Evolutionary conservation across 2,113 vertebrate species (phyloP), one percentile per base, ranked within the genome.

Genomic region (Nanorana parkeri): DNA sequence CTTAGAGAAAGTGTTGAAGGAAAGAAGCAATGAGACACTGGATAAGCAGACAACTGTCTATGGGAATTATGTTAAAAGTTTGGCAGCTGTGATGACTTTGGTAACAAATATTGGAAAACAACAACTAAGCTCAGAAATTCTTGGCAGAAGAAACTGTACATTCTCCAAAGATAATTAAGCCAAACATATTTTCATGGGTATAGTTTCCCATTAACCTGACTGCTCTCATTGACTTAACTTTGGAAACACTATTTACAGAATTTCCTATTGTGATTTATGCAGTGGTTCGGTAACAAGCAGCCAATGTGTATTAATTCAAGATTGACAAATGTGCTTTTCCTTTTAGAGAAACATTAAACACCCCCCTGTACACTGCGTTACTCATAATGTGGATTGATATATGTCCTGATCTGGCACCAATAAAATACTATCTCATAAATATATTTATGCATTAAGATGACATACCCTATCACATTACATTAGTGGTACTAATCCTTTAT

Each of bases 401-500:
- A n/a, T 69, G 17, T 26, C 17, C 19, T 71, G 21, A 55, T 32
- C 55, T 41, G 17, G 26, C 66, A 68, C 32, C 68, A 56, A 47
- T 63, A 61, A 56, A 63, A 52, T 61, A 17, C 23, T 71, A 2
- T 19, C 67, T 80, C 67, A 80, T 71, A n/a, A 17, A 68, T 61
- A 71, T 20, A 80, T 71, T 61, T 60, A 68, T 36, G 29, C 54
- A 61, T 63, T 71, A 55, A 68, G 58, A 79, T 56, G 78, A 69
- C 36, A 81, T 23, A 52, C 17, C 36, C 52, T 61, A 72, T 81
- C 56, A 81, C 26, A 81, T 73, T 55, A 54, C 56, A 56, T 36
- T 36, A 87, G 83, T 84, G 87, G 88, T 86, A 63, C 85, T 86
- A 89, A 88, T 88, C 84, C 74, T 81, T 77, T 82, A 68, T 73